Evolutionary conservation across 2,888 invertebrate species (phyloP).

Genomic region (Julus scanicus): DNA sequence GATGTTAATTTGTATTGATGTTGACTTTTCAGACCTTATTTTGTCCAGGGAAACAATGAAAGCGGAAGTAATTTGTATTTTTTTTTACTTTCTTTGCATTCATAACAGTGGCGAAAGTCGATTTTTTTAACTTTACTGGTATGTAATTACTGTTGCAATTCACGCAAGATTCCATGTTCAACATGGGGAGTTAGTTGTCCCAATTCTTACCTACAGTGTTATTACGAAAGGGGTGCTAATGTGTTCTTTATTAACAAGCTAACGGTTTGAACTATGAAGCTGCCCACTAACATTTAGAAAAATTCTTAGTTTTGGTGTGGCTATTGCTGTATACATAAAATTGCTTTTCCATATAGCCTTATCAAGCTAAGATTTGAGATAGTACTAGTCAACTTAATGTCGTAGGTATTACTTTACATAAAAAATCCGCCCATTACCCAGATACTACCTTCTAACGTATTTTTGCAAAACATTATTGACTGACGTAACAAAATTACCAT

Average conservation of each 20-base stretch:
- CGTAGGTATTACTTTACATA: neutral
- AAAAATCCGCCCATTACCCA: slow-evolving; percentile 21
- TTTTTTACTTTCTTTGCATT: neutral
- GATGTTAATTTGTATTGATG: neutral
- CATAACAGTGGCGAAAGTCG: neutral
- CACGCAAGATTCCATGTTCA: neutral
- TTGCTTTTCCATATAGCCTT: neutral
- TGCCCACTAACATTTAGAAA: neutral
- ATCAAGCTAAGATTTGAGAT: neutral
- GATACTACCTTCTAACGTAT: neutral
- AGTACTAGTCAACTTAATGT: neutral
- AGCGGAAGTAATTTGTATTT: neutral
- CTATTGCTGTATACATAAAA: neutral
- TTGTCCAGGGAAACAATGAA: neutral
- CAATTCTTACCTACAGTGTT: slow-evolving; percentile 2
- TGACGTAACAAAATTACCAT: neutral
- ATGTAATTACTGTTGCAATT: neutral
- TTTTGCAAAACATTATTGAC: slow-evolving; percentile 10
- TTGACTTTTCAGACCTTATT: neutral
- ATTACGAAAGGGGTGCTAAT: neutral
- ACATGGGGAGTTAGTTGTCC: neutral
- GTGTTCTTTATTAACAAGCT: neutral
- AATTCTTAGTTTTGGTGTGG: slow-evolving; percentile 6
- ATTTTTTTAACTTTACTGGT: neutral
- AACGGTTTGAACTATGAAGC: neutral